These are phyloP conservation scores for Margarornis squamiger DNA, from an alignment of 2,797 vertebrate genomes.

Conservation along the genomic window DNA sequence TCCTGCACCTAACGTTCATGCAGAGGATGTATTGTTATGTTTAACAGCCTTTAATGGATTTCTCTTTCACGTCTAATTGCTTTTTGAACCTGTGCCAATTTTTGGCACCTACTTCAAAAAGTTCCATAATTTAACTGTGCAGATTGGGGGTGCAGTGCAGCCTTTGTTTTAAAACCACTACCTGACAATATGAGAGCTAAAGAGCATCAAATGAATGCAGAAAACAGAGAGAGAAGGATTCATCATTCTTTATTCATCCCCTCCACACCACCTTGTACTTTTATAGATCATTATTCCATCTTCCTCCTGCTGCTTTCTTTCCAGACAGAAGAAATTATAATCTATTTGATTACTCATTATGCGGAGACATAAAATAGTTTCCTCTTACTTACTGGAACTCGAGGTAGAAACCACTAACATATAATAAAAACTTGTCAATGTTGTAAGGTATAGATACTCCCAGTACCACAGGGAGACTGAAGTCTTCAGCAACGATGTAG, in stretches of 20 bases:
- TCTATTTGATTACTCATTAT: constrained; percentile 48
- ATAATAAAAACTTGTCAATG: not conserved
- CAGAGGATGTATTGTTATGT: constrained; percentile 64
- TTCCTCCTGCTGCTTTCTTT: constrained; percentile 30
- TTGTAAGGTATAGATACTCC: not conserved
- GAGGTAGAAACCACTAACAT: not conserved
- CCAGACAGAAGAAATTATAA: constrained; percentile 32
- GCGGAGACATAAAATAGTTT: constrained; percentile 27
- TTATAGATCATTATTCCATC: constrained; percentile 45
- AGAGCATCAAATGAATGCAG: constrained; percentile 15
- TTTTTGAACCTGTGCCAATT: constrained; percentile 57
- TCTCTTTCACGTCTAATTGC: constrained; percentile 59
- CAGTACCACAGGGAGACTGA: not conserved
- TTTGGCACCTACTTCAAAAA: constrained; percentile 37
- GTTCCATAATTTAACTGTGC: not conserved
- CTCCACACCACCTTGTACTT: constrained; percentile 3
- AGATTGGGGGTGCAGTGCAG: not conserved
- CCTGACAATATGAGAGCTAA: not conserved
- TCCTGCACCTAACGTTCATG: constrained; percentile 35
- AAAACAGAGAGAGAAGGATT: not conserved
- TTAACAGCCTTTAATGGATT: constrained; percentile 69
- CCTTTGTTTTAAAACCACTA: constrained; percentile 50
- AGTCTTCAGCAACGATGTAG: not conserved
- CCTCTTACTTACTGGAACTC: constrained; percentile 33
- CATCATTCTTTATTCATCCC: constrained; percentile 56